Conservation (phyloP, 1,140 invertebrate species). For the Aphis gossypii region DNA sequence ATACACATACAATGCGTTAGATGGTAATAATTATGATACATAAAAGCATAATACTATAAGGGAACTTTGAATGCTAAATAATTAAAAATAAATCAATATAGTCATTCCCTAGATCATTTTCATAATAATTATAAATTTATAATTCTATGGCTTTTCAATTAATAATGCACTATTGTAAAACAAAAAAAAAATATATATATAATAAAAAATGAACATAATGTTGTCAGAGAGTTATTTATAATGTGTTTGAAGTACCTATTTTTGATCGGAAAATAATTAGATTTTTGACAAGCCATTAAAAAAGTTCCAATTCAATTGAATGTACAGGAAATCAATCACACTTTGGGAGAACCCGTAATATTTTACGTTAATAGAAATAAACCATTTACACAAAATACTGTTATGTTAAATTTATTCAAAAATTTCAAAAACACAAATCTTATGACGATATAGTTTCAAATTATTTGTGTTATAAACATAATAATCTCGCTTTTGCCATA, state of each 20-base stretch:
- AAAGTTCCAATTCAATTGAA: background rate
- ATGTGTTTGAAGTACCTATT: background rate
- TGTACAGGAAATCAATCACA: background rate
- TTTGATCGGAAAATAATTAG: background rate
- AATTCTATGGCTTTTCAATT: background rate
- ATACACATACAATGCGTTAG: background rate
- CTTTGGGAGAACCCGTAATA: background rate
- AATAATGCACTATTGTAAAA: background rate
- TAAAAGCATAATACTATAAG: background rate
- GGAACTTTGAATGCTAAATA: background rate
- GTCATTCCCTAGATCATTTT: background rate
- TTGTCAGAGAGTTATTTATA: background rate
- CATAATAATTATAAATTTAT: background rate
- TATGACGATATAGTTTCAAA: background rate
- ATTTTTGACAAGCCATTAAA: constrained; percentile 3
- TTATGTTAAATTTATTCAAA: background rate
- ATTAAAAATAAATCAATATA: background rate
- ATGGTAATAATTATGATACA: background rate
- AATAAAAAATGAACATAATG: background rate
- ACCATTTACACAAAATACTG: background rate
- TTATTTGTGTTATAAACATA: background rate
- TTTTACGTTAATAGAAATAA: background rate
- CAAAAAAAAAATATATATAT: background rate
- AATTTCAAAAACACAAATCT: background rate
- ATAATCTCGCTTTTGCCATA: background rate